A percentile compares a stretch with the other conserved stretches of the same genome.
These are phyloP conservation scores for Hydraecia micacea DNA, from an alignment of 2,888 invertebrate genomes.

Conservation along the genomic window DNA sequence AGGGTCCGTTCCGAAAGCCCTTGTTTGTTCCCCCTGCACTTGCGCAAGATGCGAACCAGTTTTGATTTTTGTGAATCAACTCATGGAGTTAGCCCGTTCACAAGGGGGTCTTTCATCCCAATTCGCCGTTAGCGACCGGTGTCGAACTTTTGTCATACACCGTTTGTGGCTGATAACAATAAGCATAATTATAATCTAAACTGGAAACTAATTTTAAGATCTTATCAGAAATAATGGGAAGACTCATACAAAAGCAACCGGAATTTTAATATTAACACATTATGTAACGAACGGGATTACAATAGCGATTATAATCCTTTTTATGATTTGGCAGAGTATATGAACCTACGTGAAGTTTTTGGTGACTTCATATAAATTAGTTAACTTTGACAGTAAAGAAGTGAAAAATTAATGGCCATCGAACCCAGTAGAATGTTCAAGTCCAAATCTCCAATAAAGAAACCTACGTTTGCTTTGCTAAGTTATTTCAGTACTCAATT, in stretches of 20 bases:
- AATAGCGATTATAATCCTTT: background rate
- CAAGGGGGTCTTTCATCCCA: conserved; percentile 81
- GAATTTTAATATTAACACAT: conserved; percentile 14
- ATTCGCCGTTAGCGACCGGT: conserved; percentile 75
- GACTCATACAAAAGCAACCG: conserved; percentile 15
- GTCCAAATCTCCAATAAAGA: background rate
- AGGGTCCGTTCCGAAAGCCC: conserved; percentile 88
- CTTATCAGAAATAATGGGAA: conserved; percentile 55
- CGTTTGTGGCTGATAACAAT: conserved; percentile 56
- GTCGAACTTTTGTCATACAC: conserved; percentile 66
- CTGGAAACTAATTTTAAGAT: conserved; percentile 64
- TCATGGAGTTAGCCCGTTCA: conserved; percentile 79
- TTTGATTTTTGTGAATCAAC: conserved; percentile 87
- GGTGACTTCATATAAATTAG: background rate
- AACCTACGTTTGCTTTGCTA: background rate
- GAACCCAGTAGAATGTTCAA: background rate
- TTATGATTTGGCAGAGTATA: conserved; percentile 1
- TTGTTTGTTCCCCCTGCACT: conserved; percentile 88
- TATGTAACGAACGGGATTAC: conserved; percentile 5
- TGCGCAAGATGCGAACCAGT: conserved; percentile 90
- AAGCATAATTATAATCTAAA: conserved; percentile 46
- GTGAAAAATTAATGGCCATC: background rate
- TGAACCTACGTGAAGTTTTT: too few species aligned
- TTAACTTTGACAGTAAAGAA: background rate
- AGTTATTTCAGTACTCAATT: background rate